A percentile compares a stretch with the other conserved stretches of the same genome.
Evolutionary conservation across 2,797 vertebrate species (phyloP).

Genomic region (Babyrousa celebensis): DNA sequence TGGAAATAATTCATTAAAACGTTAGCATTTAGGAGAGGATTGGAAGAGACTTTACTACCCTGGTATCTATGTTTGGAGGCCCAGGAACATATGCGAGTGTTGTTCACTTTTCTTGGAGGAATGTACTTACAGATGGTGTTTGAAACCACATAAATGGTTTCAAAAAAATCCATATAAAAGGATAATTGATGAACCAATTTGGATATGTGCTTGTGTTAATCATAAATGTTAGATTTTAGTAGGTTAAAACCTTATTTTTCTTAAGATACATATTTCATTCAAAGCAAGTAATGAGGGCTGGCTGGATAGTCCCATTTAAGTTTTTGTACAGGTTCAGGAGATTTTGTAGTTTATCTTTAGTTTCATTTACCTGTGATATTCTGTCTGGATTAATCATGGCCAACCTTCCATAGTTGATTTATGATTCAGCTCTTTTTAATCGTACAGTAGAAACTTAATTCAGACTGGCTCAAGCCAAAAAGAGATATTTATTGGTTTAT

Average conservation of each 20-base stretch:
- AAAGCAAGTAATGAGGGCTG: background rate
- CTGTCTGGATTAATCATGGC: background rate
- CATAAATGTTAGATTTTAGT: slow-evolving; percentile 45
- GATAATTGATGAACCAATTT: slow-evolving; percentile 1
- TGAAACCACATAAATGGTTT: background rate
- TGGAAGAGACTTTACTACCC: slow-evolving; percentile 1
- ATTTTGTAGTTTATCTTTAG: slow-evolving; percentile 42
- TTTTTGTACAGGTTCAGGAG: slow-evolving; percentile 35
- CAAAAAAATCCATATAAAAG: slow-evolving; percentile 25
- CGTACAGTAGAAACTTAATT: background rate
- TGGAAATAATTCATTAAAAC: slow-evolving; percentile 59
- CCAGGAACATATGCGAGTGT: background rate
- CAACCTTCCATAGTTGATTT: background rate
- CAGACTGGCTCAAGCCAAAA: background rate
- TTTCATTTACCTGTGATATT: background rate
- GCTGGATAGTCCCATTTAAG: background rate
- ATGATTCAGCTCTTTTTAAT: background rate
- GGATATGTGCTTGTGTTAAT: slow-evolving; percentile 51
- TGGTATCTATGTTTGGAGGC: background rate
- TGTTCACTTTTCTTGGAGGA: slow-evolving; percentile 27
- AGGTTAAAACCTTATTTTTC: slow-evolving; percentile 28
- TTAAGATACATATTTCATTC: background rate
- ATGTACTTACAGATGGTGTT: background rate
- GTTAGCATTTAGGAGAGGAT: background rate
- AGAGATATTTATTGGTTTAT: background rate